Percentiles rank a stretch among this genome's conserved stretches.
Conservation (phyloP, 2,113 vertebrate genomes). For the Urocynchramus pylzowi region DNA sequence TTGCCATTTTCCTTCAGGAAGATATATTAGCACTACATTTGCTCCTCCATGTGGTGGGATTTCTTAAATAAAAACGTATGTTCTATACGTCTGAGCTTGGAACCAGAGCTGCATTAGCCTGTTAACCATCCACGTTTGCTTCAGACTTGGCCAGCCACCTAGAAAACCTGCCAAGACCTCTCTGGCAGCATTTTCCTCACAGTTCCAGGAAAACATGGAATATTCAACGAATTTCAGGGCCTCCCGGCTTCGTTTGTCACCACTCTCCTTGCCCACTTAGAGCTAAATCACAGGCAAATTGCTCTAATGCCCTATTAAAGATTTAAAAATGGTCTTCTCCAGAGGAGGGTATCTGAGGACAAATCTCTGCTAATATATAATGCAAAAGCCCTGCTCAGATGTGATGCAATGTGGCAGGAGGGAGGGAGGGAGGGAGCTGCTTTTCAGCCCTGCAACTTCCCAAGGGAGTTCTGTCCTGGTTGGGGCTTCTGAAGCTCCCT, state of each 20-base stretch:
- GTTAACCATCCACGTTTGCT: constrained; percentile 35
- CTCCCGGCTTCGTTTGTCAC: constrained; percentile 38
- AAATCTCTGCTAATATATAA: neutral
- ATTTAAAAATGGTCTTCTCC: constrained; percentile 21
- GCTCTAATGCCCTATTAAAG: constrained; percentile 51
- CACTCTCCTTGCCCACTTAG: constrained; percentile 45
- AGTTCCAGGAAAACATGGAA: constrained; percentile 66
- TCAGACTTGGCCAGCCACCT: constrained; percentile 54
- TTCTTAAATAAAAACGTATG: constrained; percentile 43
- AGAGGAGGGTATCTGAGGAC: constrained; percentile 22
- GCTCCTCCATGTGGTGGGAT: constrained; percentile 51
- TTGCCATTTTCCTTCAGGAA: constrained; percentile 16
- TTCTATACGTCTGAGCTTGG: neutral
- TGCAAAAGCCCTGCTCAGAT: neutral
- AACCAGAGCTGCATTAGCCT: neutral
- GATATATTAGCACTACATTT: neutral
- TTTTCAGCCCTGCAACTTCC: neutral
- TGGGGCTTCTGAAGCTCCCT: neutral
- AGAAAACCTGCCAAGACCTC: constrained; percentile 53
- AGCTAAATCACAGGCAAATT: constrained; percentile 48
- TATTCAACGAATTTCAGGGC: constrained; percentile 48
- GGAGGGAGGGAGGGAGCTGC: neutral
- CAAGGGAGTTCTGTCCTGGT: neutral
- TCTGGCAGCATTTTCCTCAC: constrained; percentile 33
- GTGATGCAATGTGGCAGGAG: neutral